phyloP scores from a whole-genome alignment of 1,140 invertebrate genomes.

The Danaus plexippus region DNA sequence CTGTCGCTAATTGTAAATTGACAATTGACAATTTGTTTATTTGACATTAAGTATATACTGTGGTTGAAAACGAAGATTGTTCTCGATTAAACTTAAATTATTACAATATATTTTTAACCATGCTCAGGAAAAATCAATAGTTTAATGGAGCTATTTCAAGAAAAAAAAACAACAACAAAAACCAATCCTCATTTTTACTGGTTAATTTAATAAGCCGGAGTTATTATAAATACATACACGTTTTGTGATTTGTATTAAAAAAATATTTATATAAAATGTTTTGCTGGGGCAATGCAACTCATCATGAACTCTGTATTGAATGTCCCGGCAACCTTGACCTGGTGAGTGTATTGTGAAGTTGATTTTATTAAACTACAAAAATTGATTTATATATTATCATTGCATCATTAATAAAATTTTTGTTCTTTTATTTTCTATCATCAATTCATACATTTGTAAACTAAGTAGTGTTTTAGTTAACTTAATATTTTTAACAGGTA shows the following conservation, averaged over 20 bases:
- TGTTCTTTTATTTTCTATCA: too few species aligned
- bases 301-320: constrained; percentile 63
- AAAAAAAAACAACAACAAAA: background rate
- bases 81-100: constrained; percentile 35
- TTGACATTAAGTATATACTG: too few species aligned
- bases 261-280: constrained; percentile 42
- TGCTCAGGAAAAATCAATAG: constrained; percentile 32
- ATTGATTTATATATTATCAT: too few species aligned
- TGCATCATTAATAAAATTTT: too few species aligned
- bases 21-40: too few species aligned
- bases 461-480: too few species aligned
- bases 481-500: too few species aligned
- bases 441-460: too few species aligned
- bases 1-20: too few species aligned
- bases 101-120: constrained; percentile 34
- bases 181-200: too few species aligned
- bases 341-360: constrained; percentile 33
- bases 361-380: background rate
- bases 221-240: constrained; percentile 24
- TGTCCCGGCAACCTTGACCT: constrained; percentile 46
- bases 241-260: too few species aligned
- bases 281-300: constrained; percentile 67
- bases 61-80: constrained; percentile 31
- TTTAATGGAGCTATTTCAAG: constrained; percentile 10
- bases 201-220: too few species aligned